These are phyloP conservation scores for Caenorhabditis sinica DNA, from an alignment of 2,888 invertebrate species.

Conservation along the genomic window DNA sequence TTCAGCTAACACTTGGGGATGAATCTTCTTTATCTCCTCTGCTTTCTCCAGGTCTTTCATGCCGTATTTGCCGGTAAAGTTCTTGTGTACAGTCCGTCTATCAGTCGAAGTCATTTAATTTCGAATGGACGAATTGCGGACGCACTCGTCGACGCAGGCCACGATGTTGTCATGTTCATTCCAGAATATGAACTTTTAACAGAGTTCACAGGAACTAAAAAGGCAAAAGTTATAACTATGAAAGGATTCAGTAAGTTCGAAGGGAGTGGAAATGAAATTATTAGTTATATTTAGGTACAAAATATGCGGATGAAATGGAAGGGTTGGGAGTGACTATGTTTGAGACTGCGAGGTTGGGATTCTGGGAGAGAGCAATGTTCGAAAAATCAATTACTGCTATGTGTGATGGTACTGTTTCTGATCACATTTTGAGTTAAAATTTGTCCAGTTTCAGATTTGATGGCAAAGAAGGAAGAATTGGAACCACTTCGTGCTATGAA, in stretches of 20 bases:
- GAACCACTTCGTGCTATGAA: constrained; percentile 71
- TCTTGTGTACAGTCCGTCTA: constrained; percentile 73
- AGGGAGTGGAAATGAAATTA: too few species aligned
- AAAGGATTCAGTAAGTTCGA: constrained; percentile 70
- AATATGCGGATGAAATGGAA: constrained; percentile 64
- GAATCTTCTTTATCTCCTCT: constrained; percentile 10
- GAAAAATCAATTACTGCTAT: constrained; percentile 65
- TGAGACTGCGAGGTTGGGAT: constrained; percentile 45
- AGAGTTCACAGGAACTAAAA: constrained; percentile 75
- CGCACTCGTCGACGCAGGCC: constrained; percentile 77
- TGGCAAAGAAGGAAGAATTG: constrained; percentile 72
- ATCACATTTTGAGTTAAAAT: neutral
- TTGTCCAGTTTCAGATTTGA: constrained; percentile 67
- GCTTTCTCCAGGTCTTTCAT: neutral
- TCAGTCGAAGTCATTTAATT: constrained; percentile 74
- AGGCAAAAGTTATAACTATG: constrained; percentile 79
- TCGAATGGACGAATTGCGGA: constrained; percentile 78
- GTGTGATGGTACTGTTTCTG: constrained; percentile 69
- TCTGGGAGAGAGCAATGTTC: constrained; percentile 69
- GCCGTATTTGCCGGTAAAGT: constrained; percentile 57
- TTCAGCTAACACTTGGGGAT: constrained; percentile 24
- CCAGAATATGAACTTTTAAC: constrained; percentile 70
- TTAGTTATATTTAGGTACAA: constrained; percentile 28
- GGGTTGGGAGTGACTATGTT: constrained; percentile 59
- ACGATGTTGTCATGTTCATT: constrained; percentile 80